Evolutionary conservation across 2,888 invertebrate genomes (phyloP), one percentile per base, ranked within the genome.

Genomic region (Odontocolon sp.): DNA sequence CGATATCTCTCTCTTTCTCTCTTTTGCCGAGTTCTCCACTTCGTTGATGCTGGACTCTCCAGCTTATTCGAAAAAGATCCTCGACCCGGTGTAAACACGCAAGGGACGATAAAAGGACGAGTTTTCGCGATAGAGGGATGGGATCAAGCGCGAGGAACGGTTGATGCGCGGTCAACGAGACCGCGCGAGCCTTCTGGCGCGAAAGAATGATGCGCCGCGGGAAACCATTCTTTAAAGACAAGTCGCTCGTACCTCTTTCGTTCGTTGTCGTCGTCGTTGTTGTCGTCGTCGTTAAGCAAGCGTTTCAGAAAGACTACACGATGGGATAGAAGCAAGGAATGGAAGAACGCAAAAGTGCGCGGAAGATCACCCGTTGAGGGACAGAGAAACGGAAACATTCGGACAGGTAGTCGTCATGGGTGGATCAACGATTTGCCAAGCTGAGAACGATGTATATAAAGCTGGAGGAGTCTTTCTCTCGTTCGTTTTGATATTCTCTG

Each of bases 141-240:
- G 38, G 57, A 33, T 54, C 38, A 14, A 54, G 31, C 36, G n/a
- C 21, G 33, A 54, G 38, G 38, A 9, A 40, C 50, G 47, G n/a
- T 16, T 11, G 9, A 6, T 28, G n/a, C 6, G 18, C 36, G n/a
- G 26, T 31, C 9, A 40, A 33, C 18, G 11, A 26, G 21, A 6
- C 14, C 16, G 67, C 18, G 28, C 16, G 72, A 59, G 50, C 38
- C 73, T 54, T 68, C 83, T 80, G 82, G 84, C 80, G 83, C 82
- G 81, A 84, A 87, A 87, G 87, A 87, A 83, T 87, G 85, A 87
- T 85, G 86, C 84, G 84, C 81, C 83, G 81, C 85, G 83, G 84
- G 85, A 86, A 87, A 85, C 87, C 87, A 87, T 87, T 87, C 85
- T 86, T 87, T 83, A 87, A 82, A 83, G 81, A 71, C 80, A 78